Evolutionary conservation across 1,140 invertebrate species (phyloP), one percentile per base, ranked within the genome.

Genomic region (Pseudomyrmex flavicornis): DNA sequence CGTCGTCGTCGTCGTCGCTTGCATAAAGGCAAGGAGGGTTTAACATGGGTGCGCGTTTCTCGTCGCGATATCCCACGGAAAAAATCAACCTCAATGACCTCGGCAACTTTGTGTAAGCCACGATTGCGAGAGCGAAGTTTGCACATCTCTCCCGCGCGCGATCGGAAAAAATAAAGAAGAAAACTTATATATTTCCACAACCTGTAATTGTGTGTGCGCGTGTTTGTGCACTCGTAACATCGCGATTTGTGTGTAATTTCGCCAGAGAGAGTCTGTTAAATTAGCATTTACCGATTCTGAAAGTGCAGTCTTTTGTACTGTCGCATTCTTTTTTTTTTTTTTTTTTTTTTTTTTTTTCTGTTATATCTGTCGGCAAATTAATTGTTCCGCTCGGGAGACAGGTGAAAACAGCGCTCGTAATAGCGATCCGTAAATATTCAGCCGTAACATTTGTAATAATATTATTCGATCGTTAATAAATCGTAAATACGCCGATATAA

Each of bases 21-120:
- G 72, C 72, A 56, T 63, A 82, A 73, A 44, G 59, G 69, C 58
- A 48, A 54, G 56, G 44, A 13, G 50, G 58, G 58, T 75, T 82
- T 35, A 35, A 70, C 54, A 56, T 20, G 58, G 44, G 54, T 35
- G 62, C 63, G 75, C 35, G 35, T 5, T 35, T 35, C 35, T n/a
- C 54, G 44, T 58, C 54, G 76, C 59, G 66, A 80, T 80, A 80
- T 80, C 66, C 76, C 76, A 80, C 65, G 76, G 22, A 54, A 69
- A 80, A 80, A 80, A 70, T 44, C 35, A 35, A n/a, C 54, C 44
- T 58, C 52, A 54, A 72, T 72, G 54, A 56, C 46, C 56, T 48
- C 54, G 44, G 76, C 48, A 80, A 72, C 52, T 58, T 35, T 59
- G 61, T 20, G 46, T 44, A 52, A 70, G 13, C 20, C 8, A 20